Base-by-base conservation (phyloP, 2,797 vertebrate genomes). In the Phrynocephalus vlangalii region DNA sequence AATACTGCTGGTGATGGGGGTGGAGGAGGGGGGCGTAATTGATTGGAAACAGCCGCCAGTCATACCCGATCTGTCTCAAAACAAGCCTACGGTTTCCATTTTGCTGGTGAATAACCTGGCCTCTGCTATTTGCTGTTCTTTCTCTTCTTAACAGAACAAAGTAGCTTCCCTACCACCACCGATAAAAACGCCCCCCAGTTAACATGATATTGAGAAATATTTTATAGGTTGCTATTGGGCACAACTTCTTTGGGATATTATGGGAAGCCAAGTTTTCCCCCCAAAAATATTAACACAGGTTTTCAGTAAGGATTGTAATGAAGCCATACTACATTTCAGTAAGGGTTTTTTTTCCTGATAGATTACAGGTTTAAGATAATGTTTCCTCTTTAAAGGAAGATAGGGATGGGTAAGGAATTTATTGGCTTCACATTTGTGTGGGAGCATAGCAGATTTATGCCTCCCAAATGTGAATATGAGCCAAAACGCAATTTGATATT, bases 11-110 rank as follows among this genome's bases (percentile, higher is more conserved):
- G 87, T 92, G 93, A 95, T 86, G 79, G 83, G 33, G 71, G 20
- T 18, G 82, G 68, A 70, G 7, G 30, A 33, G 48, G 30, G 30
- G 60, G 22, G 3, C 86, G 86, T 92, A 95, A 95, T 95, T 94
- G 94, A 95, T 95, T 94, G 93, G 94, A 93, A 93, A 94, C 89
- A 91, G 92, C 26, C 7, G 82, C 87, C 70, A 71, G 78, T 70
- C 48, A 44, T 56, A 77, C 63, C 15, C 56, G 80, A 56, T 68
- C 73, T 87, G 44, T 24, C 44, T 76, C 52, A 10, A 75, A n/a
- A 75, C 72, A 48, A 1, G 44, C 26, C 18, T 9, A 38, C 5
- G 60, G 30, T 76, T 22, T 71, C 71, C 15, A 60, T 16, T 52
- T 50, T 33, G 48, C 72, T 5, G 26, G 60, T 70, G 52, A n/a